These are phyloP conservation scores for Pseudorhombus dupliciocellatus DNA, from an alignment of 2,113 vertebrate species.

Conservation along the genomic window DNA sequence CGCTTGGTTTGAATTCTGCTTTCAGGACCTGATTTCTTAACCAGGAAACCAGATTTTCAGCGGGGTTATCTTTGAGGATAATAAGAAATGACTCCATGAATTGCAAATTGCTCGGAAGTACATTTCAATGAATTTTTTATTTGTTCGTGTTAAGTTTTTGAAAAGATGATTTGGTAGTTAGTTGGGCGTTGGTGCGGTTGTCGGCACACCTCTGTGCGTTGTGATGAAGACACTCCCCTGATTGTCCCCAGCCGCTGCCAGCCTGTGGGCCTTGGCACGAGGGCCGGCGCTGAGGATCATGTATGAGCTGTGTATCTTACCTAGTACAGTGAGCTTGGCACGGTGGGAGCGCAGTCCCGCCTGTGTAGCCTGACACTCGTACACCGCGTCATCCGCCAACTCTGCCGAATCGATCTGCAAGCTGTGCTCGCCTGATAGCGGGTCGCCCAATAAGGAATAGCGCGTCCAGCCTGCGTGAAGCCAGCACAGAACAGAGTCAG, in stretches of 20 bases:
- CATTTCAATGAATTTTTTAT: conserved; percentile 3
- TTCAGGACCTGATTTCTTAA: conserved; percentile 63
- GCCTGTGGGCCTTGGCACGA: conserved; percentile 53
- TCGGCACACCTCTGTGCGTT: conserved; percentile 14
- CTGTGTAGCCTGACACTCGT: conserved; percentile 93
- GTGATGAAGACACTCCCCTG: conserved; percentile 60
- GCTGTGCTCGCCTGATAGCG: conserved; percentile 87
- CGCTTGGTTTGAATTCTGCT: conserved; percentile 57
- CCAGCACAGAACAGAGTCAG: conserved; percentile 61
- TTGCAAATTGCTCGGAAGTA: conserved; percentile 18
- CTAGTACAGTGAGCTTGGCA: conserved; percentile 87
- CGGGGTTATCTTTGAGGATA: conserved; percentile 39
- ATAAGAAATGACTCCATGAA: conserved; percentile 41
- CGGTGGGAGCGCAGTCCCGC: conserved; percentile 88
- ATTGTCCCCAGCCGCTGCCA: conserved; percentile 51
- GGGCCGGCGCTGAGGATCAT: conserved; percentile 64
- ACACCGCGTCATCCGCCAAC: conserved; percentile 87
- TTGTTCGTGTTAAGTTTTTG: conserved; percentile 16
- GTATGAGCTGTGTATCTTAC: conserved; percentile 80
- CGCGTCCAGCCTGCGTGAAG: conserved; percentile 87
- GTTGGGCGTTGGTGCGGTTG: conserved; percentile 1
- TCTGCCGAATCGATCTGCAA: conserved; percentile 88
- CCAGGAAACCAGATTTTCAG: conserved; percentile 58
- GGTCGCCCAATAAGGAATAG: conserved; percentile 88
- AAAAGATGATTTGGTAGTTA: conserved; percentile 17